Evolutionary conservation across 2,888 invertebrate species (phyloP), one percentile per base, ranked within the genome.

Genomic region (Hesperia comma): DNA sequence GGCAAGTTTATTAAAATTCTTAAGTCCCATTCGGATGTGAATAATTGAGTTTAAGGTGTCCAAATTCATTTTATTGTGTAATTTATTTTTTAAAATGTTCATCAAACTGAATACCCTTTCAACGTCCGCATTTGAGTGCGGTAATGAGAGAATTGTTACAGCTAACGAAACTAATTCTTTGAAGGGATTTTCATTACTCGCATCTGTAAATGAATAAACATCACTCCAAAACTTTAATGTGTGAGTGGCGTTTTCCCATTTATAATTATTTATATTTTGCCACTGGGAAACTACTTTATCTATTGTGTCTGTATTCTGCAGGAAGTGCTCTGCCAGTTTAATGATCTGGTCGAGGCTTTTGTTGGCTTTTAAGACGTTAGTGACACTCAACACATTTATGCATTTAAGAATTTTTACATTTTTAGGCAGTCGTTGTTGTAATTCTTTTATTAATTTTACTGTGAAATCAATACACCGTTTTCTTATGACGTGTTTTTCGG

Each of bases 351-450:
- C 21, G 0, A 19, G 19, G 2, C 4, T 1, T 12, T 43, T 43
- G 15, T 15, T 43, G n/a, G 43, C 5, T 43, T 43, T 43, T 43
- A 43, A 2, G 8, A 15, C 43, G 6, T 43, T 1, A 15, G 1
- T 12, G 8, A 15, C n/a, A 43, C 43, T 43, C 21, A 51, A 7
- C 17, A 51, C 1, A 5, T 19, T 21, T 10, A 51, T 51, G 10
- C 7, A 2, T 51, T 51, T 2, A 4, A 51, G 51, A 6, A 19
- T 10, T 12, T 60, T 56, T 17, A 67, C 19, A 46, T 69, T 67
- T 2, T 67, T 57, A 7, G 67, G 68, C 37, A 69, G 61, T 49
- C 63, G 56, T 56, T 68, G 67, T 56, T 67, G 67, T 57, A 70
- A 58, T 67, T 70, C 57, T 61, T 69, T 67, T 10, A 40, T 63